Conservation (phyloP, 2,797 vertebrate species). For the Pseudomugil tenellus region DNA sequence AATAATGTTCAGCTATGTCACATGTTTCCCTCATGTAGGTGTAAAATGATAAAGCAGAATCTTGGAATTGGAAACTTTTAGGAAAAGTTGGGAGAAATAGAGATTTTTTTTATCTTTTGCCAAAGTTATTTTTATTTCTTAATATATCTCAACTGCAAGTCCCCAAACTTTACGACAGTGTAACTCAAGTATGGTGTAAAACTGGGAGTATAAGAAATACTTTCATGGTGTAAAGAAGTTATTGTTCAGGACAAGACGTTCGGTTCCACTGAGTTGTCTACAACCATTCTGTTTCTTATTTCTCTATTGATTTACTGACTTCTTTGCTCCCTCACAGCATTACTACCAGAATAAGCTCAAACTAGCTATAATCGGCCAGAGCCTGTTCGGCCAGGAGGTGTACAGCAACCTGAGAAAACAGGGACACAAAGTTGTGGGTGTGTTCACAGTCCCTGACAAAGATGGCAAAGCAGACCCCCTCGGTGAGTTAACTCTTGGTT, state of each 20-base stretch:
- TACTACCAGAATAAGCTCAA: slow-evolving; percentile 91
- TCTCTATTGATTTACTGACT: neutral
- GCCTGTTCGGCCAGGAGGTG: slow-evolving; percentile 97
- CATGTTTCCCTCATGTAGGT: neutral
- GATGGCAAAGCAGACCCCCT: slow-evolving; percentile 96
- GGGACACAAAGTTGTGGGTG: slow-evolving; percentile 94
- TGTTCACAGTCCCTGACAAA: slow-evolving; percentile 97
- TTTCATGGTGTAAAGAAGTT: too few relatives aligned
- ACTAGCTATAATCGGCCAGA: slow-evolving; percentile 97
- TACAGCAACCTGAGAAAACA: slow-evolving; percentile 91
- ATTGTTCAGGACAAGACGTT: too few relatives aligned
- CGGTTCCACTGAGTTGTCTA: too few relatives aligned
- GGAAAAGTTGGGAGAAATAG: neutral
- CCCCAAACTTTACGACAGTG: too few relatives aligned
- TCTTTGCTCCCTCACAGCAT: slow-evolving; percentile 71
- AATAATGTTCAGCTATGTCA: neutral
- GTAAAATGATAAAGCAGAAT: neutral
- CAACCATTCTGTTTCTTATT: neutral
- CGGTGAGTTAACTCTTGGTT: slow-evolving; percentile 82
- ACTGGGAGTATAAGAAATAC: too few relatives aligned
- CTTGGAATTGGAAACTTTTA: neutral
- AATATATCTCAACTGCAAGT: too few relatives aligned
- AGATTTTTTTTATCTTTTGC: too few relatives aligned
- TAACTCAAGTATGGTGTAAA: too few relatives aligned
- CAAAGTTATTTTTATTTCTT: too few relatives aligned